Base-by-base conservation (phyloP, 2,888 invertebrate genomes). In the Drosophila subquinaria region DNA sequence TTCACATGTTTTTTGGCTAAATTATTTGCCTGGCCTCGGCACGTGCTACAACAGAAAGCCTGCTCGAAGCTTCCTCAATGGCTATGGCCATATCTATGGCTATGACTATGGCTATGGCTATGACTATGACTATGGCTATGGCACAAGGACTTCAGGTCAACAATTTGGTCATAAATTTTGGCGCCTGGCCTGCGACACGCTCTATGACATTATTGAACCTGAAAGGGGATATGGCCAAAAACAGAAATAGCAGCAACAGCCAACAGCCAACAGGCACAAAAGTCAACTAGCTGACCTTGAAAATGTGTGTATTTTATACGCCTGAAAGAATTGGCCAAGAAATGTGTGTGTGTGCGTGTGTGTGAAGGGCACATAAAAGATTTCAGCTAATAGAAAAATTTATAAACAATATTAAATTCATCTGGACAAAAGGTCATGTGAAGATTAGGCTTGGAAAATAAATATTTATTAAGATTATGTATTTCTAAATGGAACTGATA, bases 171-270 rank as follows among this genome's bases (percentile, higher is more conserved):
- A 84, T 84, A 84, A 84, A 86, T 84, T 86, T 79, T 74, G 70
- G 79, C 84, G 84, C 82, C 81, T 83, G 84, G 62, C 84, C 86
- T 86, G 82, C 76, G 84, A 82, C 86, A 84, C 82, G 82, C 79
- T 86, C 84, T 81, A 76, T 83, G 86, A 84, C 84, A 84, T 83
- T 84, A 84, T 86, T 84, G 84, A 84, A 84, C 84, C 82, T 73
- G 86, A 86, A 86, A 79, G 68, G 79, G 83, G 73, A 83, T 83
- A 76, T 72, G 82, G 65, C 74, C 62, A 55, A 68, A 50, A 60
- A 60, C 63, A 63, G 75, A 67, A 73, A 69, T 63, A 65, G 57
- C 73, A 69, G 65, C 67, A 62, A 70, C 74, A 60, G 55, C 10
- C 55, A 47, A 55, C 51, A 70, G 42, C 10, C 56, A 47, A 56